Evolutionary conservation across 2,888 invertebrate species (phyloP).

Genomic region (Limnephilus rhombicus): DNA sequence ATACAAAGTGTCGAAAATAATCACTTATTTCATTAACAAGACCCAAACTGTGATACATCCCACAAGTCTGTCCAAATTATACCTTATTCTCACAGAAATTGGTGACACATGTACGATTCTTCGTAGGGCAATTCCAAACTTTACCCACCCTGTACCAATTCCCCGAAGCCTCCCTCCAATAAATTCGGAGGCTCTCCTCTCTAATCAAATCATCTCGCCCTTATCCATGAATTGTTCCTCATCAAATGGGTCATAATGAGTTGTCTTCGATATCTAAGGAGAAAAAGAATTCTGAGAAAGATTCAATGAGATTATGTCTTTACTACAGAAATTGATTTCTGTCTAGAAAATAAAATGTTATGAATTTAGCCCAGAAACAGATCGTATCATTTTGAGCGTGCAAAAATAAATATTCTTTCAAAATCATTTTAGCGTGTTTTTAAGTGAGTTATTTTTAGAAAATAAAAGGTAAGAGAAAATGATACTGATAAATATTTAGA

Average conservation of each 20-base stretch:
- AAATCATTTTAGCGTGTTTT: neutral
- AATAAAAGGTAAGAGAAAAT: neutral
- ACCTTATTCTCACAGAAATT: conserved; percentile 22
- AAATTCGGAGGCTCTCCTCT: neutral
- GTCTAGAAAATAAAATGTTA: neutral
- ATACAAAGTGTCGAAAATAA: conserved; percentile 7
- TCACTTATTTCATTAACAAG: neutral
- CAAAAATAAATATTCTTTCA: neutral
- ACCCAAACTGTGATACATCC: conserved; percentile 9
- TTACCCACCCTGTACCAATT: neutral
- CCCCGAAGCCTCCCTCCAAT: neutral
- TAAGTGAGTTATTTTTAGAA: neutral
- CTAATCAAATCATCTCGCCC: conserved; percentile 35
- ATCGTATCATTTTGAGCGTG: neutral
- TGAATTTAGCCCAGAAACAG: neutral
- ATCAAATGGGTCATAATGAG: conserved; percentile 30
- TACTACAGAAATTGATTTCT: neutral
- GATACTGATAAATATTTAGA: neutral
- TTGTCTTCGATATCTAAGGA: neutral
- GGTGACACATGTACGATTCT: conserved; percentile 12
- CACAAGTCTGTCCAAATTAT: conserved; percentile 13
- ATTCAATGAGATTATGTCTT: neutral
- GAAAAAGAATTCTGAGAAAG: neutral
- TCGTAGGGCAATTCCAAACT: neutral
- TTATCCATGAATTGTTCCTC: conserved; percentile 19